These are phyloP conservation scores for Eulacestoma nigropectus DNA, from an alignment of 2,113 vertebrate genomes.

Conservation along the genomic window DNA sequence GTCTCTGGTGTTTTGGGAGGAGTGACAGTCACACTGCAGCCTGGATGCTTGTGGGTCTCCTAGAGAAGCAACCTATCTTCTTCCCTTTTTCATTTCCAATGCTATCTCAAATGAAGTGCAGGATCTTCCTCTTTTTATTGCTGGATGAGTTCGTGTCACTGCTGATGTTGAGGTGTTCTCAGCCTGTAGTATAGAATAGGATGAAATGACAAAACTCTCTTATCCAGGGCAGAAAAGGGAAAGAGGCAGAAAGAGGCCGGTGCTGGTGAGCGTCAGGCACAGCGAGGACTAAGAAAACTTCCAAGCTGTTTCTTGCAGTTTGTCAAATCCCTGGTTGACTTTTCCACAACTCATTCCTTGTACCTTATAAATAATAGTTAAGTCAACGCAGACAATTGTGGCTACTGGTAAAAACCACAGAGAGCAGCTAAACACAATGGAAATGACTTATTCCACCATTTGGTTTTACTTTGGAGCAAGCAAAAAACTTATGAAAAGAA, in stretches of 20 bases:
- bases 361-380: slow-evolving; percentile 47
- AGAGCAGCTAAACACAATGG: slow-evolving; percentile 34
- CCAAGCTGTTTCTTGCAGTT: not conserved
- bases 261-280: not conserved
- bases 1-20: not conserved
- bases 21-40: not conserved
- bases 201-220: not conserved
- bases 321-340: not conserved
- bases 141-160: not conserved
- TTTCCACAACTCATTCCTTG: not conserved
- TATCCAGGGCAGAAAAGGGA: not conserved
- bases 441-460: slow-evolving; percentile 21
- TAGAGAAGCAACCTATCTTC: not conserved
- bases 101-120: not conserved
- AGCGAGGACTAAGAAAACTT: not conserved
- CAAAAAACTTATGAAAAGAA: not conserved
- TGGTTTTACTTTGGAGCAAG: slow-evolving; percentile 1
- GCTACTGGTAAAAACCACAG: slow-evolving; percentile 52
- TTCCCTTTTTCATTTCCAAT: not conserved
- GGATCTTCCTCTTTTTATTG: not conserved
- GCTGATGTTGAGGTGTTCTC: not conserved
- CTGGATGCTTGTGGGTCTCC: not conserved
- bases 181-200: not conserved
- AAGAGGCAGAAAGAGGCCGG: not conserved
- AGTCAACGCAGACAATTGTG: slow-evolving; percentile 45